These are phyloP conservation scores for Oriolus oriolus DNA, from an alignment of 2,113 vertebrate species.

Conservation along the genomic window DNA sequence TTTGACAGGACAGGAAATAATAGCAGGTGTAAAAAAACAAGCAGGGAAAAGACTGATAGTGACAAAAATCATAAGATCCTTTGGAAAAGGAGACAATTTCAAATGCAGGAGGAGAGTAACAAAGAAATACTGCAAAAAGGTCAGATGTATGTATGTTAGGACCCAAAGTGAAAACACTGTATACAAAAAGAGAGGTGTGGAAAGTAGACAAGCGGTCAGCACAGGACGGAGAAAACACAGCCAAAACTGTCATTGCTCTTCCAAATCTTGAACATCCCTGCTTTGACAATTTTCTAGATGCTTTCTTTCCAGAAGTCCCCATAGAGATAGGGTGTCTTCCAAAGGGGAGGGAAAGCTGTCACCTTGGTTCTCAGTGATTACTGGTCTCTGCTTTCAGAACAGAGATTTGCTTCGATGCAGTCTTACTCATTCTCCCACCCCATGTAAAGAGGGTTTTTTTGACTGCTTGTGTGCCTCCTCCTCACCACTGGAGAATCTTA, in stretches of 20 bases:
- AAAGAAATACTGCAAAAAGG: background rate
- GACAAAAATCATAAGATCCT: background rate
- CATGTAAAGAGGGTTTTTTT: background rate
- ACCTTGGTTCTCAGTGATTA: background rate
- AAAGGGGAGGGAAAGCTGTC: background rate
- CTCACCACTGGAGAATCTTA: background rate
- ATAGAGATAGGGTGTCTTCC: background rate
- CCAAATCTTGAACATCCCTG: background rate
- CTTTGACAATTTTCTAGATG: background rate
- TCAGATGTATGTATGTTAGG: background rate
- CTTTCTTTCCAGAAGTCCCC: background rate
- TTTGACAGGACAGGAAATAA: background rate
- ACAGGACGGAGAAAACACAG: background rate
- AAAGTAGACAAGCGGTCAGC: background rate
- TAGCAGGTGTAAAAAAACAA: background rate
- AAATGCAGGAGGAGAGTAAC: background rate
- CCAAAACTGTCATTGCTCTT: background rate
- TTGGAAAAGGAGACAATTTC: background rate
- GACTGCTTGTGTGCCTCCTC: background rate
- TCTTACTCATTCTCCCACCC: background rate
- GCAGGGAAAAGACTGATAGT: background rate
- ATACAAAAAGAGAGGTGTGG: background rate
- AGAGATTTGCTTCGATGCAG: background rate
- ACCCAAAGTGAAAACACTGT: background rate
- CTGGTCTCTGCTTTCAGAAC: background rate